Evolutionary conservation across 2,113 vertebrate species (phyloP).

Genomic region (Telmatochromis sp.): DNA sequence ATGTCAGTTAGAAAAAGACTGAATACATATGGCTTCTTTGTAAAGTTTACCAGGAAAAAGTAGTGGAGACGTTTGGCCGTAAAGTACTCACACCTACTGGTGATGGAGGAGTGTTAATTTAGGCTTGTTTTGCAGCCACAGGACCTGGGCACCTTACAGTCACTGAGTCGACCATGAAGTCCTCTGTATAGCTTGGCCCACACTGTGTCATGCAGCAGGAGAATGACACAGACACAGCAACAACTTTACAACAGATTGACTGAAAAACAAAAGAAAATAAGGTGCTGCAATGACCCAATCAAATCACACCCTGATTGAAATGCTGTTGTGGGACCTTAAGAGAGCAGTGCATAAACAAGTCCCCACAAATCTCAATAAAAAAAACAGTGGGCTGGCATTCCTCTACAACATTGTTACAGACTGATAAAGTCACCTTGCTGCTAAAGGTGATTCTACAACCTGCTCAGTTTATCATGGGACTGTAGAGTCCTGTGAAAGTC

Average conservation of each 20-base stretch:
- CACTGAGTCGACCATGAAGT: neutral
- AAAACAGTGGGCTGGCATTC: neutral
- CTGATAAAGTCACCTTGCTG: neutral
- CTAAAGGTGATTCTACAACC: neutral
- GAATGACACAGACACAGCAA: neutral
- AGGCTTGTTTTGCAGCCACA: neutral
- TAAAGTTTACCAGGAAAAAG: neutral
- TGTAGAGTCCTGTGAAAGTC: neutral
- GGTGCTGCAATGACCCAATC: neutral
- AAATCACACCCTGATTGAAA: neutral
- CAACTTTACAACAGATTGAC: neutral
- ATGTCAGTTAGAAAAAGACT: neutral
- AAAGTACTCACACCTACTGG: neutral
- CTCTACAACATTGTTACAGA: neutral
- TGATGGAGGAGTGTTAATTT: neutral
- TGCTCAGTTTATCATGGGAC: neutral
- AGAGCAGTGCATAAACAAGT: neutral
- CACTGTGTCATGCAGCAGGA: neutral
- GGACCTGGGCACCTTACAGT: neutral
- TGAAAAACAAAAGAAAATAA: neutral
- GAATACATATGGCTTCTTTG: neutral
- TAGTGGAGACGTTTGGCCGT: neutral
- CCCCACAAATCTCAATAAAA: neutral
- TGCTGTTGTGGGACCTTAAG: neutral
- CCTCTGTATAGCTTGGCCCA: neutral